phyloP scores from a whole-genome alignment of 2,797 vertebrate genomes.

The Scleropages formosus region DNA sequence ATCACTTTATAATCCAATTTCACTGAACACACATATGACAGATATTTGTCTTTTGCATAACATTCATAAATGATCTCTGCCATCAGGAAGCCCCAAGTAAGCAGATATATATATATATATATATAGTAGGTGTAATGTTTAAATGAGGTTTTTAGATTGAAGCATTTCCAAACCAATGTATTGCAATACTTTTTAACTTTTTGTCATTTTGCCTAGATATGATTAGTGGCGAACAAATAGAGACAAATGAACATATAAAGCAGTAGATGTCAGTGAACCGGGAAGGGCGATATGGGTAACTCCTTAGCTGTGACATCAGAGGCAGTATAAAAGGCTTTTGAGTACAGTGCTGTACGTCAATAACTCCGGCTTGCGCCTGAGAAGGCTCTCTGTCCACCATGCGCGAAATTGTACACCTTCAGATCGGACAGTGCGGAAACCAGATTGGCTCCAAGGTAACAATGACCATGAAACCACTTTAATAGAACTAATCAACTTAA shows the following conservation, averaged over 20 bases:
- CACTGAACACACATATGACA: neutral
- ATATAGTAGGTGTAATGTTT: no score
- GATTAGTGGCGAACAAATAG: neutral
- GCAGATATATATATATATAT: no score
- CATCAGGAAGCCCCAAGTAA: no score
- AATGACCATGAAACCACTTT: slow-evolving; percentile 7
- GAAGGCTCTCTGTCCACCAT: slow-evolving; percentile 68
- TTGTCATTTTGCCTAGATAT: no score
- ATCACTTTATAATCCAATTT: neutral
- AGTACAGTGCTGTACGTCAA: slow-evolving; percentile 34
- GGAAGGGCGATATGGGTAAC: slow-evolving; percentile 27
- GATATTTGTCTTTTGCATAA: neutral
- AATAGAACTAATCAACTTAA: neutral
- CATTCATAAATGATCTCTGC: no score
- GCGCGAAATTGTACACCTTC: slow-evolving; percentile 96
- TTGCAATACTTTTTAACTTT: no score
- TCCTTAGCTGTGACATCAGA: slow-evolving; percentile 61
- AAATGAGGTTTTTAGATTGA: no score
- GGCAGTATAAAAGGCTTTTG: slow-evolving; percentile 35
- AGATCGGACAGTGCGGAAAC: slow-evolving; percentile 97
- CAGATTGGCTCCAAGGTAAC: slow-evolving; percentile 94
- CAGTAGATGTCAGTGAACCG: neutral
- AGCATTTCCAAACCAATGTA: no score
- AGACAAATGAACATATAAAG: neutral
- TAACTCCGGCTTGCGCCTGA: slow-evolving; percentile 25